Evolutionary conservation across 2,797 vertebrate genomes (phyloP).

Genomic region (Pteropus rufus): DNA sequence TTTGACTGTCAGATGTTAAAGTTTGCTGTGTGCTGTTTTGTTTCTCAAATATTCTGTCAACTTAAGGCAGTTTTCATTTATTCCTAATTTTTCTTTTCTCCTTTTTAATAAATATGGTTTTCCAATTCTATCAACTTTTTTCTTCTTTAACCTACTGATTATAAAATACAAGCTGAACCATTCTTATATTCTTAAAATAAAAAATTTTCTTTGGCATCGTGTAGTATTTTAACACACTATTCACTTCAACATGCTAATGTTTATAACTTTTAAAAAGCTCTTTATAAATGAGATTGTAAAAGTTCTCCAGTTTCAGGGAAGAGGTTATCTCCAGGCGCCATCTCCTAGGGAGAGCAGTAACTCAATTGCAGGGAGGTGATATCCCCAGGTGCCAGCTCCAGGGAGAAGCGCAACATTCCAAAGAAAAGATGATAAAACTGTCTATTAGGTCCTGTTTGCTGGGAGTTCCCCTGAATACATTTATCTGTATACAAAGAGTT

Average conservation of each 20-base stretch:
- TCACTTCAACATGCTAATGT: background rate
- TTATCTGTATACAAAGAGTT: no score
- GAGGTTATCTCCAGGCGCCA: no score
- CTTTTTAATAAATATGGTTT: background rate
- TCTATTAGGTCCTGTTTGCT: no score
- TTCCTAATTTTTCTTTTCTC: background rate
- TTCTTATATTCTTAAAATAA: background rate
- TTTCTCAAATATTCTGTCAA: background rate
- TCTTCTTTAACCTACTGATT: background rate
- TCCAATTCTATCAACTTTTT: background rate
- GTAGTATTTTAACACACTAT: background rate
- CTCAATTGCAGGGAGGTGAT: no score
- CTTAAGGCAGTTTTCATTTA: background rate
- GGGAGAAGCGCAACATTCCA: no score
- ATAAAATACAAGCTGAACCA: background rate
- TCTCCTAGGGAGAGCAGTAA: no score
- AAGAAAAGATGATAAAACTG: no score
- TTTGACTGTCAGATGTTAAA: background rate
- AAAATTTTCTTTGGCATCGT: background rate
- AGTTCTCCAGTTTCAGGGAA: no score
- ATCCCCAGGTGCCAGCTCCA: no score
- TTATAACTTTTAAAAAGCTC: background rate
- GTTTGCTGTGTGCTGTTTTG: background rate
- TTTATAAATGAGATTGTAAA: background rate
- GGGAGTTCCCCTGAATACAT: no score